Percentiles rank a stretch among this genome's conserved stretches.
Conservation (phyloP, 2,888 invertebrate species). For the Amphipyra berbera region DNA sequence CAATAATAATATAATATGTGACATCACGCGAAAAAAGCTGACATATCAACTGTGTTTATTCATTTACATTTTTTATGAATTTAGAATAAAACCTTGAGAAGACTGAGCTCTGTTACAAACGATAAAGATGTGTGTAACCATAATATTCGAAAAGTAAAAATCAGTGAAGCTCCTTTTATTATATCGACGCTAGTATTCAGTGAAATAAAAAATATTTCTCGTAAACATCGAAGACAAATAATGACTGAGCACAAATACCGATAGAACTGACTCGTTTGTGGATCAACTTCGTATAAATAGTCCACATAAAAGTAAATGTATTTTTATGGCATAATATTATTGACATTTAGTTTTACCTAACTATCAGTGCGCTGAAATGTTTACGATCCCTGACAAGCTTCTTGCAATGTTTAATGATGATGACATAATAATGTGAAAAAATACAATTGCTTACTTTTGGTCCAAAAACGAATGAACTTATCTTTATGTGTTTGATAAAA, state of each 20-base stretch:
- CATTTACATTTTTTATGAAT: slow-evolving; percentile 1
- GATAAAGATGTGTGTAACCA: slow-evolving; percentile 17
- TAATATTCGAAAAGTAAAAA: slow-evolving; percentile 30
- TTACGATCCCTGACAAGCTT: slow-evolving; percentile 38
- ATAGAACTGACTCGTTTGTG: slow-evolving; percentile 36
- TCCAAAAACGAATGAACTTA: background rate
- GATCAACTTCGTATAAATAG: slow-evolving; percentile 48
- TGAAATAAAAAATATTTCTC: slow-evolving; percentile 49
- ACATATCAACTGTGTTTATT: slow-evolving; percentile 1
- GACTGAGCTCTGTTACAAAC: slow-evolving; percentile 1
- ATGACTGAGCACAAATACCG: slow-evolving; percentile 41
- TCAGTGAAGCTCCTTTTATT: slow-evolving; percentile 33
- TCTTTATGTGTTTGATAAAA: too few species aligned
- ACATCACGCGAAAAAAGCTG: background rate
- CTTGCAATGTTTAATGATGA: slow-evolving; percentile 22
- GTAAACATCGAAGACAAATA: slow-evolving; percentile 43
- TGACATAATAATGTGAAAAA: background rate
- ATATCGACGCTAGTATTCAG: slow-evolving; percentile 25
- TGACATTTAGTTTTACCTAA: slow-evolving; percentile 48
- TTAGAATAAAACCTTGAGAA: slow-evolving; percentile 2
- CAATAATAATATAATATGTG: background rate
- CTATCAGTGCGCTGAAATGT: slow-evolving; percentile 42
- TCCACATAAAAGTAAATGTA: slow-evolving; percentile 45
- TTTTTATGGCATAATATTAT: slow-evolving; percentile 49
- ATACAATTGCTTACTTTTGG: background rate